phyloP scores from a whole-genome alignment of 2,888 invertebrate genomes.

The Pycnomerus fuliginosus region DNA sequence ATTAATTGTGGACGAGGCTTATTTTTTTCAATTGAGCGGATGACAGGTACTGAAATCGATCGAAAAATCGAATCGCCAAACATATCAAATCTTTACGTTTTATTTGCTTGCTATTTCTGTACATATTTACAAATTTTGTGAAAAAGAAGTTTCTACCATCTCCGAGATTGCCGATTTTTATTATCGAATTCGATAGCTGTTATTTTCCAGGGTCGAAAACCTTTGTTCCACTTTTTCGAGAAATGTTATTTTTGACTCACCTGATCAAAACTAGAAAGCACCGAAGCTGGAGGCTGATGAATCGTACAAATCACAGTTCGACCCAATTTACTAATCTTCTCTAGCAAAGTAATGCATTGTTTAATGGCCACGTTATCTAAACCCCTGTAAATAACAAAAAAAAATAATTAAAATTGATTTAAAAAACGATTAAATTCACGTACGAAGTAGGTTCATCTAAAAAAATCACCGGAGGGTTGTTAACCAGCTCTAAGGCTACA shows the following conservation, averaged over 20 bases:
- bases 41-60: no score
- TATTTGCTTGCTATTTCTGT: no score
- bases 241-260: conserved; percentile 40
- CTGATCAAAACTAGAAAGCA: conserved; percentile 74
- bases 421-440: conserved; percentile 40
- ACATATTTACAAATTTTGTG: no score
- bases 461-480: conserved; percentile 80
- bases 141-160: no score
- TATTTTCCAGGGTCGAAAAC: no score
- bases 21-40: no score
- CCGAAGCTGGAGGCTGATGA: conserved; percentile 76
- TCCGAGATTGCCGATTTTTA: no score
- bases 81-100: no score
- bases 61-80: no score
- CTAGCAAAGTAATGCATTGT: conserved; percentile 68
- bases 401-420: conserved; percentile 1
- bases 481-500: conserved; percentile 76
- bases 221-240: conserved; percentile 6
- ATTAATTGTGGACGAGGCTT: no score
- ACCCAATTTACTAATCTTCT: conserved; percentile 68
- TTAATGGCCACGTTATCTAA: conserved; percentile 73
- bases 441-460: conserved; percentile 81
- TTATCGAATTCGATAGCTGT: no score
- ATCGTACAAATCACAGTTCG: conserved; percentile 77
- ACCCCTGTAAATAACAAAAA: conserved; percentile 56